Percentiles rank a stretch among this genome's conserved stretches.
Evolutionary conservation across 2,113 vertebrate species (phyloP).

Genomic region (Seriola rivoliana): DNA sequence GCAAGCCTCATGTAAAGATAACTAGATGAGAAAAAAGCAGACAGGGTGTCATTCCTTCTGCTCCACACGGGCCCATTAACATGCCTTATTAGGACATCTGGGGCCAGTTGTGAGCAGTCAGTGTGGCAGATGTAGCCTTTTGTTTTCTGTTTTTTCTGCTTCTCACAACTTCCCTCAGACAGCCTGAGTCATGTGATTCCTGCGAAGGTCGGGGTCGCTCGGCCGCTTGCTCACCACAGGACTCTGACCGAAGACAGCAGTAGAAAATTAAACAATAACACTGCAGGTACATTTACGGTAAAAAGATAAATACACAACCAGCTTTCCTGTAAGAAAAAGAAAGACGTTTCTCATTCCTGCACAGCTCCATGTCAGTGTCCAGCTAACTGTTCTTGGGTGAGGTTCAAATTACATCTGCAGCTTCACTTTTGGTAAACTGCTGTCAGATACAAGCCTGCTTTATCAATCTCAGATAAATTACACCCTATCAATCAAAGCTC

Average conservation of each 20-base stretch:
- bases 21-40: conserved; percentile 46
- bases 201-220: conserved; percentile 27
- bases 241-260: not conserved
- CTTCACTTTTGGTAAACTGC: conserved; percentile 33
- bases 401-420: not conserved
- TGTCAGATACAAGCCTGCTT: conserved; percentile 10
- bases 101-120: not conserved
- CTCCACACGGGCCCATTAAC: conserved; percentile 5
- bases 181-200: conserved; percentile 64
- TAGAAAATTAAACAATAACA: conserved; percentile 59
- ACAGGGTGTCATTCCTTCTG: conserved; percentile 61
- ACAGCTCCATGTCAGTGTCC: not conserved
- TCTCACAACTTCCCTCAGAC: conserved; percentile 24
- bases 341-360: conserved; percentile 1
- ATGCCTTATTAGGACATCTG: conserved; percentile 80
- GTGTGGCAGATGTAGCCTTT: conserved; percentile 53
- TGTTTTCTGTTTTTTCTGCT: conserved; percentile 27
- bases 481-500: not conserved
- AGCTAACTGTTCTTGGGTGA: not conserved
- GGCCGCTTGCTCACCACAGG: conserved; percentile 6
- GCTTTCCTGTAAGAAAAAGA: conserved; percentile 40
- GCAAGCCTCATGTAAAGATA: conserved; percentile 67
- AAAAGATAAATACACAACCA: conserved; percentile 18
- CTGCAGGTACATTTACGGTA: conserved; percentile 31
- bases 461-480: conserved; percentile 37